Percentiles rank a stretch among this genome's conserved stretches.
phyloP scores from a whole-genome alignment of 2,888 invertebrate genomes.

The Mythimna vitellina region DNA sequence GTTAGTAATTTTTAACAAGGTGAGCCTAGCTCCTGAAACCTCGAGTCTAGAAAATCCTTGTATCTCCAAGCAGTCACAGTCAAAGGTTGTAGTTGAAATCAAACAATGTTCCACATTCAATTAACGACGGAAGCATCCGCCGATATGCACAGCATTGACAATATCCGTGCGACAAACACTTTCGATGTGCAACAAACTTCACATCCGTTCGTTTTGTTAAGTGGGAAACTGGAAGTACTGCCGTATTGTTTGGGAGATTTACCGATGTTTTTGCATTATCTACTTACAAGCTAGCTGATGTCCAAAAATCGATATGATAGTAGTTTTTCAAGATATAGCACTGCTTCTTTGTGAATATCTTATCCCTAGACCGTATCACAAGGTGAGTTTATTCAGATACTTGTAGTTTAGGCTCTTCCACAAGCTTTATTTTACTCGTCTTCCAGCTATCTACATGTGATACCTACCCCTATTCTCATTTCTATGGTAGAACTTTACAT shows the following conservation, averaged over 20 bases:
- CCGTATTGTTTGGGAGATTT: neutral
- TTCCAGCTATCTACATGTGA: too few relatives aligned
- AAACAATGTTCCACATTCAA: constrained; percentile 14
- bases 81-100: constrained; percentile 6
- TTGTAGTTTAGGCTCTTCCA: too few relatives aligned
- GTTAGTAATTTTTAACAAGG: neutral
- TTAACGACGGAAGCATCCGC: constrained; percentile 28
- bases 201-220: constrained; percentile 1
- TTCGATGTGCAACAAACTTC: constrained; percentile 70
- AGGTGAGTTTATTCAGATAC: too few relatives aligned
- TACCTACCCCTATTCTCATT: neutral
- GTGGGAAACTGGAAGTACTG: neutral
- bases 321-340: too few relatives aligned
- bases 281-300: neutral
- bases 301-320: neutral
- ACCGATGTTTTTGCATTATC: neutral
- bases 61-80: neutral
- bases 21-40: too few relatives aligned
- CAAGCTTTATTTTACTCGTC: too few relatives aligned
- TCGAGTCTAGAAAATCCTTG: too few relatives aligned
- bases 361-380: too few relatives aligned
- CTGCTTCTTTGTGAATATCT: too few relatives aligned
- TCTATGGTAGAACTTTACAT: constrained; percentile 1
- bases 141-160: constrained; percentile 31
- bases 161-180: constrained; percentile 49